Percentiles rank a stretch among this genome's conserved stretches.
These are phyloP conservation scores for Cephus rjabovi DNA, from an alignment of 2,888 invertebrate genomes.

Conservation along the genomic window DNA sequence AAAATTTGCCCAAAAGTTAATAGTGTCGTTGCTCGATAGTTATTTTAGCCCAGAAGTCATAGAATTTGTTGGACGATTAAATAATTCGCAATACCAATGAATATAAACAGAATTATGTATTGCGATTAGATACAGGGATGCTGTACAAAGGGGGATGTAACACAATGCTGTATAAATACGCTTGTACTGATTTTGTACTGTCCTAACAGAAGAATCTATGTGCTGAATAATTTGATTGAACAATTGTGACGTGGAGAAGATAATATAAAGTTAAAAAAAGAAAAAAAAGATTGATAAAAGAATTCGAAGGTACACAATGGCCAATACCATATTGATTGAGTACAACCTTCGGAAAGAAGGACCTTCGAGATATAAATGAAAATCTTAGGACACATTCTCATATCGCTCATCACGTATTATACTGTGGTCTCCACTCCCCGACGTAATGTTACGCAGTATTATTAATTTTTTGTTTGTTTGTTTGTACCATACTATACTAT, in stretches of 20 bases:
- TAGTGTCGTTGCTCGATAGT: neutral
- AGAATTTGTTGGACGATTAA: neutral
- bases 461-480: neutral
- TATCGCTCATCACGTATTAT: constrained; percentile 34
- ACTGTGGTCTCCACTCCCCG: constrained; percentile 47
- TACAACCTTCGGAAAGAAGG: constrained; percentile 6
- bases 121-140: neutral
- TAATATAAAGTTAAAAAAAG: neutral
- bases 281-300: neutral
- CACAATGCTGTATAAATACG: neutral
- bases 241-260: neutral
- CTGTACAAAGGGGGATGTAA: neutral
- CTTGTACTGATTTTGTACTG: neutral
- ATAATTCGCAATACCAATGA: neutral
- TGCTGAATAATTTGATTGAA: neutral
- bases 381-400: constrained; percentile 24
- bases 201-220: neutral
- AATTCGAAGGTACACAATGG: constrained; percentile 43
- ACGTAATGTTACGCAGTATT: constrained; percentile 50
- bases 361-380: constrained; percentile 15
- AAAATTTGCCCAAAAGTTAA: neutral
- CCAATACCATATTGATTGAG: constrained; percentile 36
- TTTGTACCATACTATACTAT: neutral
- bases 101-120: neutral
- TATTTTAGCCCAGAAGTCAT: neutral